Conservation (phyloP, 35 echinoderm and acorn worm species). For the Apostichopus parvimensis region DNA sequence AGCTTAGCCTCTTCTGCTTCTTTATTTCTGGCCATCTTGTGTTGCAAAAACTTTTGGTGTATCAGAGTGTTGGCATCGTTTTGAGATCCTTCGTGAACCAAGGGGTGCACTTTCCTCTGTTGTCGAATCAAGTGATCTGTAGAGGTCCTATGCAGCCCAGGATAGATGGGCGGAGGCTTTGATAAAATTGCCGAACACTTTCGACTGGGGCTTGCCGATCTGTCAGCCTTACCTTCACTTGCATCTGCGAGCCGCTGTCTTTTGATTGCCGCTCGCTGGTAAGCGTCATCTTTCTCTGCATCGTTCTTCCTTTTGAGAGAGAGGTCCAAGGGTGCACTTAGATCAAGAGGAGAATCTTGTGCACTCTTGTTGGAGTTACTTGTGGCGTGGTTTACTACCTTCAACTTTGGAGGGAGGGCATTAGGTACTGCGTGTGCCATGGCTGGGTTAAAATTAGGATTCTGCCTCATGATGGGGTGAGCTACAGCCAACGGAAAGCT, state of each 20-base stretch:
- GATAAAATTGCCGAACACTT: neutral
- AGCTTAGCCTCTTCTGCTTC: constrained; percentile 2
- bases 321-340: constrained; percentile 50
- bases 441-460: constrained; percentile 19
- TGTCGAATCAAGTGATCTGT: neutral
- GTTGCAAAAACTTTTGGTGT: constrained; percentile 10
- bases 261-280: neutral
- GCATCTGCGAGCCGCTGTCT: neutral
- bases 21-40: constrained; percentile 2
- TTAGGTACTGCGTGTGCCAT: constrained; percentile 21
- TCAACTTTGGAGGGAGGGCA: constrained; percentile 8
- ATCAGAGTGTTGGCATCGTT: neutral
- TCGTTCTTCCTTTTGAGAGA: constrained; percentile 42
- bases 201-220: neutral
- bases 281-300: neutral
- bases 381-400: neutral
- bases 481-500: constrained; percentile 44
- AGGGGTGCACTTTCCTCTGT: constrained; percentile 41
- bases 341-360: constrained; percentile 45
- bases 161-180: constrained; percentile 45
- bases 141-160: constrained; percentile 2
- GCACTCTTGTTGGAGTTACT: neutral
- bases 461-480: constrained; percentile 45
- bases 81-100: constrained; percentile 18
- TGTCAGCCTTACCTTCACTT: neutral